Percentiles rank a stretch among this genome's conserved stretches.
Evolutionary conservation across 2,797 vertebrate genomes (phyloP).

Genomic region (Oryzias dopingdopingensis): DNA sequence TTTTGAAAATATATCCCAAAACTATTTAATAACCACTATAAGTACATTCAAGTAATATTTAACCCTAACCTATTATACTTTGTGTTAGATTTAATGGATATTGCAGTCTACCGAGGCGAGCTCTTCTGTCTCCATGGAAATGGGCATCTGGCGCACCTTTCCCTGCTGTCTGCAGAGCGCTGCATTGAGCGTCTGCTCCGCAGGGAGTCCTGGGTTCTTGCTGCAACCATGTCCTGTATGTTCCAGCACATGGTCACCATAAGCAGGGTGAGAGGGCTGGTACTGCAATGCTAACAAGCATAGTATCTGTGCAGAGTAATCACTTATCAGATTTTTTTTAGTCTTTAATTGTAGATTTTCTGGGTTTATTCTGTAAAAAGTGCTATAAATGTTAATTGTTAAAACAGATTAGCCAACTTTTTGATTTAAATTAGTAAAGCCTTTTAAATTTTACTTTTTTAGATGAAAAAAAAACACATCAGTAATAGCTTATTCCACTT

Average conservation of each 20-base stretch:
- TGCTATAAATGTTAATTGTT: too few species aligned
- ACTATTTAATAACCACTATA: too few species aligned
- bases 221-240: constrained; percentile 86
- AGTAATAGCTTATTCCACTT: too few species aligned
- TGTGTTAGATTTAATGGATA: constrained; percentile 84
- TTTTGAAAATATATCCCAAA: too few species aligned
- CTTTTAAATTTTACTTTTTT: too few species aligned
- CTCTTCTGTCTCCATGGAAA: constrained; percentile 90
- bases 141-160: constrained; percentile 88
- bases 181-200: constrained; percentile 90
- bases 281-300: not conserved
- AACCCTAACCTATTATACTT: not conserved
- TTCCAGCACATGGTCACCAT: constrained; percentile 85
- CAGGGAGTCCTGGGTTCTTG: constrained; percentile 84
- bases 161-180: constrained; percentile 85
- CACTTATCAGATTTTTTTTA: too few species aligned
- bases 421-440: too few species aligned
- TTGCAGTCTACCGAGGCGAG: constrained; percentile 87
- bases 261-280: constrained; percentile 80
- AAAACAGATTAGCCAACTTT: too few species aligned
- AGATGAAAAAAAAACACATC: too few species aligned
- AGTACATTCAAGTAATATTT: too few species aligned
- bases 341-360: too few species aligned
- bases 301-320: not conserved
- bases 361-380: too few species aligned